Conservation (phyloP, 2,113 vertebrate genomes). For the Rattus rattus region DNA sequence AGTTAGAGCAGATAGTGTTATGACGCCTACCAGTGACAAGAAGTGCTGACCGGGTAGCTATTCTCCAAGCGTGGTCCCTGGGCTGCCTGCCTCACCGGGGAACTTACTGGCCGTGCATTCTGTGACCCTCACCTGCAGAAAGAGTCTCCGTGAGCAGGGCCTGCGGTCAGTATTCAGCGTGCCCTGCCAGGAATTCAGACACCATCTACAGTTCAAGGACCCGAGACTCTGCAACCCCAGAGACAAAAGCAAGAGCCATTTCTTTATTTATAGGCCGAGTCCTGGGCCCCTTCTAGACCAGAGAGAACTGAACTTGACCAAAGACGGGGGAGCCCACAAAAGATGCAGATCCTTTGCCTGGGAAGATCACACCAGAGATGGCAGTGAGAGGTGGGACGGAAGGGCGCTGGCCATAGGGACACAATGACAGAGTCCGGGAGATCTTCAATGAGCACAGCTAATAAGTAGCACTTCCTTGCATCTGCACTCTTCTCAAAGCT, state of each 20-base stretch:
- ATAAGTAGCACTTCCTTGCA: neutral
- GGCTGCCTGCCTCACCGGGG: neutral
- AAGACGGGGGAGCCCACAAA: neutral
- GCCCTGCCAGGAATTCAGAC: neutral
- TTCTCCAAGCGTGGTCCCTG: neutral
- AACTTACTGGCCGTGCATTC: neutral
- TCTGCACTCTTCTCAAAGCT: neutral
- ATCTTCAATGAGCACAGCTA: neutral
- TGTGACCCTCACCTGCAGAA: neutral
- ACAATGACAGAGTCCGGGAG: neutral
- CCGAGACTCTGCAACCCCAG: neutral
- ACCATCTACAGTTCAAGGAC: neutral
- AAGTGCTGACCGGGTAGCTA: neutral
- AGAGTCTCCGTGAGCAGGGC: neutral
- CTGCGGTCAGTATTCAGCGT: neutral
- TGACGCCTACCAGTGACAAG: neutral
- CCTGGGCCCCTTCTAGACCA: neutral
- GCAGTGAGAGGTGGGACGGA: accelerated
- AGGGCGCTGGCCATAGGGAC: neutral
- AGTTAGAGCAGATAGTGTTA: neutral
- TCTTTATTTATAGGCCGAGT: neutral
- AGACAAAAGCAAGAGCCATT: neutral
- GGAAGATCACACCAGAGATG: neutral
- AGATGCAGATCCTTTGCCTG: neutral
- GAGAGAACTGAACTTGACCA: neutral